These are phyloP conservation scores for Lithophane leautieri DNA, from an alignment of 2,888 invertebrate species.

Conservation along the genomic window DNA sequence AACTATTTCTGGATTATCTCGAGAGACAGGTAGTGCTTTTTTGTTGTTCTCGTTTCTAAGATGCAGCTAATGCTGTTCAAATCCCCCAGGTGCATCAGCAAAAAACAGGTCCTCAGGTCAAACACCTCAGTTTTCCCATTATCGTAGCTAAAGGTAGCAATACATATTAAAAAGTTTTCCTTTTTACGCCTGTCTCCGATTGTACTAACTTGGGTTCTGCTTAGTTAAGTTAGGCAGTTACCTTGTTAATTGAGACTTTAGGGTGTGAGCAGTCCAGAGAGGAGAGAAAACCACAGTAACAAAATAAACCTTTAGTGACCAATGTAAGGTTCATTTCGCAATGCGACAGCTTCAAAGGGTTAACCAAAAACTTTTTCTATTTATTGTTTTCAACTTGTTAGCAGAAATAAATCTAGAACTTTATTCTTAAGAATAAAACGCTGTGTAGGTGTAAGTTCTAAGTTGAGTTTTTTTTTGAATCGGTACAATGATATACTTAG, in stretches of 20 bases:
- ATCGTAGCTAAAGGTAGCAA: constrained; percentile 25
- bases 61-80: neutral
- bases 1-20: neutral
- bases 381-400: constrained; percentile 47
- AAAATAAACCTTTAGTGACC: constrained; percentile 24
- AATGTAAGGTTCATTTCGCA: constrained; percentile 31
- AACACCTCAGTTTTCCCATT: constrained; percentile 32
- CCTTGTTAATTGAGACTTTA: constrained; percentile 54
- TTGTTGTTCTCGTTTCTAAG: neutral
- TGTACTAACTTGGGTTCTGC: constrained; percentile 56
- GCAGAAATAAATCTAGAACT: constrained; percentile 58
- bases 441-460: constrained; percentile 28
- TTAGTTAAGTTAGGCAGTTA: constrained; percentile 57
- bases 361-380: constrained; percentile 35
- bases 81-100: constrained; percentile 14
- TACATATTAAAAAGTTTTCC: constrained; percentile 52
- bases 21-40: neutral
- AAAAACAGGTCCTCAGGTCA: constrained; percentile 34
- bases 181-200: constrained; percentile 47
- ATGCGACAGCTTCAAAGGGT: constrained; percentile 17
- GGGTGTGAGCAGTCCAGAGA: constrained; percentile 32
- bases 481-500: constrained; percentile 32
- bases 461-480: constrained; percentile 17
- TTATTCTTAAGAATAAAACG: constrained; percentile 23
- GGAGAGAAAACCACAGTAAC: neutral